Conservation (phyloP, 2,113 vertebrate genomes). For the Ciconia stormi region DNA sequence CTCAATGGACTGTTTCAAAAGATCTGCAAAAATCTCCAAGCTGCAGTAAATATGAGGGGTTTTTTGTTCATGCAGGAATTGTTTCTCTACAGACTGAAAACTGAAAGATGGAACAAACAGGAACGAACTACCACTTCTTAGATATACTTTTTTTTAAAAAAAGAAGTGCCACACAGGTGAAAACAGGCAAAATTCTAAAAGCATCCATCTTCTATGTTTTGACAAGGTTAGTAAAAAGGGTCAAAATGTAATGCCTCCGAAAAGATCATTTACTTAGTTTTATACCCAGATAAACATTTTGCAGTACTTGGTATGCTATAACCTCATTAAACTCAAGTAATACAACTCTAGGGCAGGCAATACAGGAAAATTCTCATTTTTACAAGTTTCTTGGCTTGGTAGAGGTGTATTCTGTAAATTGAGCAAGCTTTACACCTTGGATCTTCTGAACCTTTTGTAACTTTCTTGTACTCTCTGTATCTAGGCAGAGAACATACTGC, state of each 20-base stretch:
- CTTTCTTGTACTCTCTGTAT: not conserved
- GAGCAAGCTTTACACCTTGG: not conserved
- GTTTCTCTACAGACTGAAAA: not conserved
- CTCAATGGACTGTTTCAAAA: not conserved
- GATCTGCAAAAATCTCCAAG: not conserved
- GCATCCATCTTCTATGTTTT: not conserved
- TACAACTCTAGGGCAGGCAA: not conserved
- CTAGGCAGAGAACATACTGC: not conserved
- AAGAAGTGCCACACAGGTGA: not conserved
- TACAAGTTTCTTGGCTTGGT: not conserved
- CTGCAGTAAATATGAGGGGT: not conserved
- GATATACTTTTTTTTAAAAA: not conserved
- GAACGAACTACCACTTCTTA: not conserved
- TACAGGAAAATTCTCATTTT: not conserved
- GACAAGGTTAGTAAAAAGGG: not conserved
- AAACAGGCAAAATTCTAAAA: not conserved
- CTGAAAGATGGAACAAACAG: not conserved
- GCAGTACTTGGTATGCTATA: not conserved
- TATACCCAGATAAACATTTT: not conserved
- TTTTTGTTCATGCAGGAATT: not conserved
- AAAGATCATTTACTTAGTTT: not conserved
- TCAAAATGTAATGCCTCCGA: not conserved
- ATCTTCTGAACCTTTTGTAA: not conserved
- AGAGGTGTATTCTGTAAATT: not conserved
- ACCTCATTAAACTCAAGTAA: not conserved